These are phyloP conservation scores for Darwinula stevensoni DNA, from an alignment of 2,888 invertebrate species.

Conservation along the genomic window DNA sequence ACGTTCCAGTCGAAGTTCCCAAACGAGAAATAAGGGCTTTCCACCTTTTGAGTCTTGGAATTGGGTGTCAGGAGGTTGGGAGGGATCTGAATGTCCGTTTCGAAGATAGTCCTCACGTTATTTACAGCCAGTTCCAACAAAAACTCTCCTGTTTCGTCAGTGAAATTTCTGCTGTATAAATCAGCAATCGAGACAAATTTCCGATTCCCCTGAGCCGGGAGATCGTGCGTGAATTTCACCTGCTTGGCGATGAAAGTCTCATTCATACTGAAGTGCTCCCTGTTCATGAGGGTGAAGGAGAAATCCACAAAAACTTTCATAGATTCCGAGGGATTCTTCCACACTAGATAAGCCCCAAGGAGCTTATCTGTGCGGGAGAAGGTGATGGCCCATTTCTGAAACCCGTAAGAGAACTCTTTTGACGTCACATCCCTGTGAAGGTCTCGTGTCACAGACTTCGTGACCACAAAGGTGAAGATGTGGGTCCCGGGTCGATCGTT, in stretches of 20 bases:
- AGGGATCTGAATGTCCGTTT: constrained; percentile 32
- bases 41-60: constrained; percentile 16
- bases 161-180: constrained; percentile 35
- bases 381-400: constrained; percentile 50
- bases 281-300: constrained; percentile 43
- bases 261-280: constrained; percentile 52
- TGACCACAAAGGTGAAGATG: constrained; percentile 54
- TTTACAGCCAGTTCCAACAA: constrained; percentile 46
- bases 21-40: constrained; percentile 39
- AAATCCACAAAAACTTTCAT: constrained; percentile 48
- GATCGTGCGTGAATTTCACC: constrained; percentile 21
- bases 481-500: constrained; percentile 52
- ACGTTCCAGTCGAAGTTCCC: constrained; percentile 57
- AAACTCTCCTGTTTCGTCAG: constrained; percentile 48
- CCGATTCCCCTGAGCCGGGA: constrained; percentile 35
- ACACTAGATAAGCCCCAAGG: constrained; percentile 41
- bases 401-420: constrained; percentile 49
- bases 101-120: constrained; percentile 38
- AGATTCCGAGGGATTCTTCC: constrained; percentile 40
- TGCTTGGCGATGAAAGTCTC: constrained; percentile 47
- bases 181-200: constrained; percentile 39
- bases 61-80: constrained; percentile 11
- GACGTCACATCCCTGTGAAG: constrained; percentile 47
- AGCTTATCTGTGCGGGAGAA: constrained; percentile 45
- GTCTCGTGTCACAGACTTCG: constrained; percentile 41